Conservation (phyloP, 2,888 invertebrate species). For the Molanna angustata region DNA sequence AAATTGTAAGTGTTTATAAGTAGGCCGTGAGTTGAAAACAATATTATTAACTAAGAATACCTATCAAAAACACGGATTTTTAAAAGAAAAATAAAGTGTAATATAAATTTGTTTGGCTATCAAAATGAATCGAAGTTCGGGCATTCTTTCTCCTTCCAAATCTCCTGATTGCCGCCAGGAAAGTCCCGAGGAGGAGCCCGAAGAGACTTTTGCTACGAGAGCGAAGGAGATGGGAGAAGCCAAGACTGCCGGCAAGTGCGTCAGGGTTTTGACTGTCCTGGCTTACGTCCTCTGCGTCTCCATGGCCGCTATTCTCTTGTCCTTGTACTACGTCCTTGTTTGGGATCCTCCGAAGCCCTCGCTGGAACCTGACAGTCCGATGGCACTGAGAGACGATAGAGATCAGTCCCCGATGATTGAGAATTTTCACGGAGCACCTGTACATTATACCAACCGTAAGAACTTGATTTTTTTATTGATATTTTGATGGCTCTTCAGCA, state of each 20-base stretch:
- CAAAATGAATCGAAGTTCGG: constrained; percentile 22
- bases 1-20: no score
- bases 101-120: no score
- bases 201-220: constrained; percentile 39
- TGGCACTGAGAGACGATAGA: constrained; percentile 28
- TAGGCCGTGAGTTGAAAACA: no score
- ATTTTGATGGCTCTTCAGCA: no score
- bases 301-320: constrained; percentile 77
- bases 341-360: constrained; percentile 60
- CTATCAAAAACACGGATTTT: no score
- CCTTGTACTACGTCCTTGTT: constrained; percentile 77
- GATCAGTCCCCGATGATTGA: constrained; percentile 17
- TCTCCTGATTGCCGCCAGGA: constrained; percentile 15
- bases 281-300: constrained; percentile 83
- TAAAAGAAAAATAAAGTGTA: no score
- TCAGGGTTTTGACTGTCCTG: constrained; percentile 71
- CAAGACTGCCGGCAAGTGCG: constrained; percentile 48
- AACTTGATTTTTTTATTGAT: neutral
- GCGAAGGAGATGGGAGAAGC: constrained; percentile 45
- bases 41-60: no score
- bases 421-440: neutral
- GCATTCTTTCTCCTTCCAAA: constrained; percentile 26
- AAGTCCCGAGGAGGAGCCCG: constrained; percentile 40
- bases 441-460: neutral
- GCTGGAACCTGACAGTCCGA: constrained; percentile 30